phyloP scores from a whole-genome alignment of 2,797 vertebrate species.

The Anisognathus igniventris region DNA sequence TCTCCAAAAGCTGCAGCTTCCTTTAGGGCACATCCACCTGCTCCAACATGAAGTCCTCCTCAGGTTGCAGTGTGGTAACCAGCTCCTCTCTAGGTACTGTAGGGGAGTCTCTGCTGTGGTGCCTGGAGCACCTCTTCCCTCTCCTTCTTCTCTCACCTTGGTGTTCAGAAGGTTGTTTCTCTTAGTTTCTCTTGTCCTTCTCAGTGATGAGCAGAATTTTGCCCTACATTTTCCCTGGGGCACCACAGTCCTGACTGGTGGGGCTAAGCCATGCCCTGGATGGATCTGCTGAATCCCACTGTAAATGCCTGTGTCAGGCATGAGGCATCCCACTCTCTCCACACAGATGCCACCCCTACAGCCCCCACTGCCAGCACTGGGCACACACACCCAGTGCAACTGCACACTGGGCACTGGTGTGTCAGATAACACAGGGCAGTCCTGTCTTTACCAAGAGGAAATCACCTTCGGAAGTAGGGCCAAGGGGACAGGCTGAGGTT shows the following conservation, averaged over 20 bases:
- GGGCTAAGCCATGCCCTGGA: accelerated
- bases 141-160: neutral
- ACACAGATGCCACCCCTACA: too few species aligned
- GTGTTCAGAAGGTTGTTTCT: neutral
- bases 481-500: neutral
- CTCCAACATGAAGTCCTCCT: accelerated
- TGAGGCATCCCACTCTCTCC: accelerated
- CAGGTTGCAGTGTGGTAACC: neutral
- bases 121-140: neutral
- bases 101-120: neutral
- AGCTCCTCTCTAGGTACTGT: neutral
- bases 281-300: neutral
- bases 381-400: neutral
- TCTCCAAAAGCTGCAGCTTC: neutral
- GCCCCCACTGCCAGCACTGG: accelerated
- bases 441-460: neutral
- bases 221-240: neutral
- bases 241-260: neutral
- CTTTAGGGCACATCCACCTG: neutral
- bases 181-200: neutral
- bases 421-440: neutral
- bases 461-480: neutral
- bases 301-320: accelerated
- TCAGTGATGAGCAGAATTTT: neutral
- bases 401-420: neutral